Evolutionary conservation across 92 coral and sea anemone species (phyloP).

Genomic region (Galaxea fascicularis): DNA sequence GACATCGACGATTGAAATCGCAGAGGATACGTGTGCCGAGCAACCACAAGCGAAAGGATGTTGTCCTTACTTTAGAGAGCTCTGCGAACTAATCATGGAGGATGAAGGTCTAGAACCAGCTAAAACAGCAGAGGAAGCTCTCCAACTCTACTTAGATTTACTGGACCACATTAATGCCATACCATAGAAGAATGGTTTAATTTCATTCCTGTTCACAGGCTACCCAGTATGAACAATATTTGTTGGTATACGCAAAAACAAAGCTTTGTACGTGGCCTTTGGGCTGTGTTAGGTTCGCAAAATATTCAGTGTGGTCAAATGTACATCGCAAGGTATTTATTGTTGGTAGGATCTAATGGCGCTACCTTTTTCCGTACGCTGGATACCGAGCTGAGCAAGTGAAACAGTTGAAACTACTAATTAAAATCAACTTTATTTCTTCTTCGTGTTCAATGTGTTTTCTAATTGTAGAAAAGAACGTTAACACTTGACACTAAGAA

Average conservation of each 20-base stretch:
- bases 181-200: constrained; percentile 19
- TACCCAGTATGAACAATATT: constrained; percentile 18
- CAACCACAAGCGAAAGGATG: constrained; percentile 23
- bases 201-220: constrained; percentile 26
- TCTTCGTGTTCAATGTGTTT: constrained; percentile 10
- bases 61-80: constrained; percentile 1
- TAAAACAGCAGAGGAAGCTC: constrained; percentile 20
- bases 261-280: constrained; percentile 5
- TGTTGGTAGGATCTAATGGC: constrained; percentile 10
- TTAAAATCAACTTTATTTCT: constrained; percentile 16
- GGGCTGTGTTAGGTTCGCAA: constrained; percentile 10
- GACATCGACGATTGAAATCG: constrained; percentile 41
- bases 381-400: constrained; percentile 25
- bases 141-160: constrained; percentile 29
- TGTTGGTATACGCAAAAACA: constrained; percentile 25
- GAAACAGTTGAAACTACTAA: constrained; percentile 4
- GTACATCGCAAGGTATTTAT: constrained; percentile 26
- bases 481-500: constrained; percentile 1
- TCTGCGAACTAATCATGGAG: constrained; percentile 23
- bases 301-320: constrained; percentile 23
- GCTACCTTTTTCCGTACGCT: constrained; percentile 15
- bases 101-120: constrained; percentile 22
- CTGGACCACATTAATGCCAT: not conserved
- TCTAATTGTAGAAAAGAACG: not conserved
- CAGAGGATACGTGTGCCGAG: constrained; percentile 51